Conservation (phyloP, 2,797 vertebrate species). For the Micropoecilia bifurca region DNA sequence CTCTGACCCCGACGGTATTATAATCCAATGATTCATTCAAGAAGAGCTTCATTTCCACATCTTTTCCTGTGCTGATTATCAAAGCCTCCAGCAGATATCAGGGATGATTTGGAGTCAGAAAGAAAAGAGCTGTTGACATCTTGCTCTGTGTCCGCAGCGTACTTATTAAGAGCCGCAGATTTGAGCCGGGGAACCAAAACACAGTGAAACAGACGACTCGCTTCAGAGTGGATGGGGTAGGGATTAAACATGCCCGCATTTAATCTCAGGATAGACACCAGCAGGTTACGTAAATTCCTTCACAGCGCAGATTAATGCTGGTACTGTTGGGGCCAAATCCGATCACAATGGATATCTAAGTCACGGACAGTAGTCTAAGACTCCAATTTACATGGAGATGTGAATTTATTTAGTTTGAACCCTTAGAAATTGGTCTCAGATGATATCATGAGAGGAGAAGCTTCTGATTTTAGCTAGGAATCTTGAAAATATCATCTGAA, state of each 20-base stretch:
- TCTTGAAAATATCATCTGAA: background rate
- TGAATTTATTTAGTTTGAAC: constrained; percentile 8
- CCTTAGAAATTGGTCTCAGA: background rate
- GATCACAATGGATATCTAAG: constrained; percentile 61
- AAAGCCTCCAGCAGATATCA: background rate
- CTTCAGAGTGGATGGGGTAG: constrained; percentile 15
- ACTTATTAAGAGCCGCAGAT: constrained; percentile 22
- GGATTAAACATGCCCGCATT: constrained; percentile 65
- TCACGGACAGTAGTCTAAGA: constrained; percentile 28
- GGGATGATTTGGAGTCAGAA: background rate
- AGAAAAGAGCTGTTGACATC: background rate
- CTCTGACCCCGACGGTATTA: constrained; percentile 2
- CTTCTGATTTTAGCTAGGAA: background rate
- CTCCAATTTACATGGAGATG: constrained; percentile 38
- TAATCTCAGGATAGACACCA: constrained; percentile 68
- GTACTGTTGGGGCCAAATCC: constrained; percentile 36
- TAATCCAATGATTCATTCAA: background rate
- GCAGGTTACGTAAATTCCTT: constrained; percentile 72
- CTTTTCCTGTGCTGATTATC: background rate
- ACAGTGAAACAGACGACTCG: constrained; percentile 37
- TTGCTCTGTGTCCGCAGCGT: background rate
- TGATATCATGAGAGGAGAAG: background rate
- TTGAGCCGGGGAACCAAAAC: constrained; percentile 21
- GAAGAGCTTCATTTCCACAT: constrained; percentile 4
- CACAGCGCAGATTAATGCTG: constrained; percentile 67